Conservation (phyloP, 2,888 invertebrate species). For the Meganola albula region DNA sequence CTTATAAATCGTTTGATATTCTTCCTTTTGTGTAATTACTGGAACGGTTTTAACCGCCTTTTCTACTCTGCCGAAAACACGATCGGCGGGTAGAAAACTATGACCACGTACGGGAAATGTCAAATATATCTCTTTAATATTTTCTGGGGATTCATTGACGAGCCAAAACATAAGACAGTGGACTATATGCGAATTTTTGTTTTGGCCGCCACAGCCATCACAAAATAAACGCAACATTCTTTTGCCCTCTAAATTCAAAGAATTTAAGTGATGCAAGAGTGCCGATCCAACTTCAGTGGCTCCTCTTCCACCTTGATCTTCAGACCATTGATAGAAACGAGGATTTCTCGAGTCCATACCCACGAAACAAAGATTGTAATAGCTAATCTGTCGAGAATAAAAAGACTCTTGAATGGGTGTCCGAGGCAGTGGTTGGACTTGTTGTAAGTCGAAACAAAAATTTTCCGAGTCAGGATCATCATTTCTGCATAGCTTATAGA, state of each 20-base stretch:
- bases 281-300: conserved; percentile 9
- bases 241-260: conserved; percentile 7
- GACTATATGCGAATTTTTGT: conserved; percentile 22
- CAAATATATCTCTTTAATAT: conserved; percentile 8
- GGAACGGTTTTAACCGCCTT: conserved; percentile 8
- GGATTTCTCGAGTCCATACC: conserved; percentile 23
- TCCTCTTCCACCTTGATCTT: conserved; percentile 15
- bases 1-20: conserved; percentile 9
- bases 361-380: conserved; percentile 26
- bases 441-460: conserved; percentile 25
- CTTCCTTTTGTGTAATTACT: conserved; percentile 6
- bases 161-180: conserved; percentile 15
- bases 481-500: conserved; percentile 18
- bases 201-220: conserved; percentile 30
- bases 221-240: conserved; percentile 22
- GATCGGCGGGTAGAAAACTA: conserved; percentile 14
- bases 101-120: conserved; percentile 16
- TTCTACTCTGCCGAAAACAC: conserved; percentile 14
- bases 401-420: conserved; percentile 24
- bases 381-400: conserved; percentile 20
- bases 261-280: conserved; percentile 7
- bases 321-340: conserved; percentile 12
- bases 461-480: conserved; percentile 9
- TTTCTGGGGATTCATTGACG: conserved; percentile 7
- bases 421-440: conserved; percentile 20